Base-by-base conservation (phyloP, 2,888 invertebrate species). In the Sclerodermus sp. region DNA sequence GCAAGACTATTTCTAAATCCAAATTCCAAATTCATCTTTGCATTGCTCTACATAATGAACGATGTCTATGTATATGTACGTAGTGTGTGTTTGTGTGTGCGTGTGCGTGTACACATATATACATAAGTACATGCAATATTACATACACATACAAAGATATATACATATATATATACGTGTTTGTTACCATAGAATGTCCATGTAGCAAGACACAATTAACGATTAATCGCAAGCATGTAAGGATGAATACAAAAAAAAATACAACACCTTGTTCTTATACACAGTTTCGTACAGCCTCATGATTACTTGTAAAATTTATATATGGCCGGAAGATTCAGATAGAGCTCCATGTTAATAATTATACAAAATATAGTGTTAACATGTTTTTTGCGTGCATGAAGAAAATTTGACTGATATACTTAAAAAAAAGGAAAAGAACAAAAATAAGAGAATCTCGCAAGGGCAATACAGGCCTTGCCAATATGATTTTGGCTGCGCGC, bases 121-220 rank as follows among this genome's bases (percentile, higher is more conserved):
- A 23, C 8, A 23, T 23, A 23, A 3, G 23, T 23, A 23, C 23
- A 8, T 23, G 23, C 23, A 23, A 41, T 44, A 49, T 45, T 39
- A 47, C 47, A 52, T 36, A 47, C 38, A 42, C 6, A 31, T 42
- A 14, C 1, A 49, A 42, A 49, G 18, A 39, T 36, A 45, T 29
- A 42, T 32, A 42, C 23, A 45, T 29, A 46, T 17, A 45, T 45
- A 41, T 53, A 58, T 49, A 51, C 42, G 45, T 51, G 43, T 45
- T 49, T 56, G 56, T 54, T 63, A 53, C 55, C 52, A 39, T 47
- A 51, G 47, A 60, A 47, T 60, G 52, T 57, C 23, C 40, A 55
- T 31, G 39, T 57, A 57, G 48, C 46, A 43, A 51, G 47, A 29
- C 38, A 47, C 48, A 53, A 18, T 2, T 8, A 5, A 23, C 8